Percentiles rank a stretch among this genome's conserved stretches.
These are phyloP conservation scores for Stenoptilia bipunctidactyla DNA, from an alignment of 2,888 invertebrate species.

Conservation along the genomic window DNA sequence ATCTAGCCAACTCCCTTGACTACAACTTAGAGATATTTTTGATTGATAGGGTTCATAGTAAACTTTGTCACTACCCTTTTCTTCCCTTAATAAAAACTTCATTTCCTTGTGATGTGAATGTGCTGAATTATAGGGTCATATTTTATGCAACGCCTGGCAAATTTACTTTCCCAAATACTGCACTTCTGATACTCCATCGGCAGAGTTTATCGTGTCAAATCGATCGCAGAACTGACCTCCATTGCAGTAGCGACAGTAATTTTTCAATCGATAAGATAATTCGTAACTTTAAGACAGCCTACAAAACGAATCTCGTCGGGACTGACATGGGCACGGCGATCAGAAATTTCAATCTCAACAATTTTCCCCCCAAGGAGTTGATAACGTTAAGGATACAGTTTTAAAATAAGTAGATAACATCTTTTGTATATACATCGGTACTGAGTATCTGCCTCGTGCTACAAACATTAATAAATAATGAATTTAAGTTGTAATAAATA, in stretches of 20 bases:
- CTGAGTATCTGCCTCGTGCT: too few species aligned
- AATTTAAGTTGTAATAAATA: too few species aligned
- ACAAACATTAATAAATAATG: too few species aligned
- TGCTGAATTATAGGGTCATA: conserved; percentile 41
- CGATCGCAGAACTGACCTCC: conserved; percentile 18
- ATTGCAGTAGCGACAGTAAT: conserved; percentile 32
- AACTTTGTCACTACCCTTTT: conserved; percentile 34
- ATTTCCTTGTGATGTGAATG: conserved; percentile 46
- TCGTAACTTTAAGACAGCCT: conserved; percentile 30
- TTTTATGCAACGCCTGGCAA: conserved; percentile 20
- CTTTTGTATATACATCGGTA: too few species aligned
- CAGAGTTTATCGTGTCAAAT: conserved; percentile 40
- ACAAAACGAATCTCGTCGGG: conserved; percentile 47
- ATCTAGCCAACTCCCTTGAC: conserved; percentile 33
- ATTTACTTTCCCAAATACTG: conserved; percentile 24
- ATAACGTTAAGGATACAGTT: conserved; percentile 37
- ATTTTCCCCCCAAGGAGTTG: conserved; percentile 48
- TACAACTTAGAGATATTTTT: conserved; percentile 39
- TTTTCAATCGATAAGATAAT: conserved; percentile 38
- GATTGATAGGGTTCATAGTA: conserved; percentile 29
- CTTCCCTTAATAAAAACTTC: conserved; percentile 41
- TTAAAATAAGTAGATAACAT: too few species aligned
- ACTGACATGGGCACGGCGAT: conserved; percentile 35
- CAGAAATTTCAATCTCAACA: conserved; percentile 25
- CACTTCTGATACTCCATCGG: conserved; percentile 40